phyloP scores from a whole-genome alignment of 2,888 invertebrate genomes.

The Erannis defoliaria region DNA sequence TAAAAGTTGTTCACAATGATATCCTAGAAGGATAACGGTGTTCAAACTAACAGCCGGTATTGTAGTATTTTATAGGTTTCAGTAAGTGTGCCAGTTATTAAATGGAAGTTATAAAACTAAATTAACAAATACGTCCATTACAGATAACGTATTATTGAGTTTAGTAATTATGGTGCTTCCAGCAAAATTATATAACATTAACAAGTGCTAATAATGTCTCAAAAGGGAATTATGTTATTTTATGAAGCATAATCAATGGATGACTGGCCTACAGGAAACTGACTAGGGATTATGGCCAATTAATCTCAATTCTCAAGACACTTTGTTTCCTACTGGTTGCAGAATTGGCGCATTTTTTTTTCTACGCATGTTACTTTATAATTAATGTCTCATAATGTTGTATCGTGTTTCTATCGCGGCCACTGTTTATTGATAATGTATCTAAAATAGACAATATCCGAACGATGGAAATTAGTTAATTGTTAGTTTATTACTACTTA shows the following conservation, averaged over 20 bases:
- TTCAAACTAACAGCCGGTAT: too few relatives aligned
- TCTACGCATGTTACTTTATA: neutral
- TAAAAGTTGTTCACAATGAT: too few relatives aligned
- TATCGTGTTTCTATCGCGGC: neutral
- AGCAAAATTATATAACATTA: neutral
- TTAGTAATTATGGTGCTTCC: too few relatives aligned
- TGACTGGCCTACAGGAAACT: conserved; percentile 38
- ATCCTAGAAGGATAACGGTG: too few relatives aligned
- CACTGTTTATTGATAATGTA: neutral
- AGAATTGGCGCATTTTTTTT: neutral
- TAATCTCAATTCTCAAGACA: conserved; percentile 18
- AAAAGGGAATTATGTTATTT: too few relatives aligned
- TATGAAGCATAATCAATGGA: conserved; percentile 31
- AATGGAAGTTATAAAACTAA: neutral
- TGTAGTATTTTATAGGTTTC: neutral
- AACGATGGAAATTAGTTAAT: conserved; percentile 23
- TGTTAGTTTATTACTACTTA: neutral
- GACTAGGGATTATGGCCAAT: conserved; percentile 32
- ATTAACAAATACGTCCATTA: neutral
- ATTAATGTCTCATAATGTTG: too few relatives aligned
- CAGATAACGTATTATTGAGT: neutral
- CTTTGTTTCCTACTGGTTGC: neutral
- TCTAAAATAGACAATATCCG: neutral
- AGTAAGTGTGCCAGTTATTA: neutral
- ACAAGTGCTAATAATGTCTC: neutral